Evolutionary conservation across 2,888 invertebrate genomes (phyloP), one percentile per base, ranked within the genome.

Genomic region (Epirrita christyi): DNA sequence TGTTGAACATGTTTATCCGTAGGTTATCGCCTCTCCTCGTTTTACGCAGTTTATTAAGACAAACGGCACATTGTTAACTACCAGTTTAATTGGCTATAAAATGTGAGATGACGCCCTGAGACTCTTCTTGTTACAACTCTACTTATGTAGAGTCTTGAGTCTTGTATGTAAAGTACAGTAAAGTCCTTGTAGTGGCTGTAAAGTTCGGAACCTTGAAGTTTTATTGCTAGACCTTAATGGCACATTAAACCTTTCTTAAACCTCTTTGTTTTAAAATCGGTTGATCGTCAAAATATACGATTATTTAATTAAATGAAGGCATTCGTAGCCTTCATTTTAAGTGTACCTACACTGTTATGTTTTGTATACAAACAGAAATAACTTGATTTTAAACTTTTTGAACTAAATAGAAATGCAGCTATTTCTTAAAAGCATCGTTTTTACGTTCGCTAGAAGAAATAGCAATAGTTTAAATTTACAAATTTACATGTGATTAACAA

Each of bases 41-140:
- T 79, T 78, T 76, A 78, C 71, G 56, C 71, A 63, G 67, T 81
- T 85, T 83, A 85, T 85, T 80, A 80, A 83, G 85, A 85, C 78
- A 80, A 80, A 85, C 76, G 71, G 72, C 72, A 69, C 74, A 75
- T 72, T 69, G 75, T 76, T 78, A 83, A 80, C 80, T 74, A 75
- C 70, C 70, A 67, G 63, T 77, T 75, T 84, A 85, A 85, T 84
- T 80, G 83, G 75, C 80, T 68, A 80, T 86, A 78, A 81, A 85
- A 78, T 70, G 78, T 76, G 75, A 80, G 78, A 81, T 76, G 81
- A 77, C 67, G 70, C 66, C 63, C 52, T 59, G 53, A 64, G 58
- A 45, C 61, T 56, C 61, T 56, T 63, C 62, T 59, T 55, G 59
- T 45, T 55, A 52, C 29, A 14, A 40, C 49, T 46, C 40, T 43